Percentiles rank a stretch among this genome's conserved stretches.
Evolutionary conservation across 2,888 invertebrate species (phyloP).

Genomic region (Drosophila falleni): DNA sequence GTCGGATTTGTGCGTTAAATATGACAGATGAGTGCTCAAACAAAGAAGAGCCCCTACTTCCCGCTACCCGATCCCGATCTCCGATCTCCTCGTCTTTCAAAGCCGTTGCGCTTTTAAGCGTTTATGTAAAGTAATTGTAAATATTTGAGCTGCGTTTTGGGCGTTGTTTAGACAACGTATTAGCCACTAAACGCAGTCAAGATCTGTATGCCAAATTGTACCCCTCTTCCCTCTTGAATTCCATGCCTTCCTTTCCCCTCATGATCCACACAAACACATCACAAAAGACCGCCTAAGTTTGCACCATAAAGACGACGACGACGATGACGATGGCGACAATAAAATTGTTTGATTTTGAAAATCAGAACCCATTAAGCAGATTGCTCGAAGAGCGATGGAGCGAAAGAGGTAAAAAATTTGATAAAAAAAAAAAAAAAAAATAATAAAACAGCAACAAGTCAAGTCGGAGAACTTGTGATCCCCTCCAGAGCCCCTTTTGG

Average conservation of each 20-base stretch:
- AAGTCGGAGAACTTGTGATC: slow-evolving; percentile 13
- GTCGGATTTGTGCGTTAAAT: slow-evolving; percentile 67
- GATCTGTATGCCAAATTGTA: slow-evolving; percentile 12
- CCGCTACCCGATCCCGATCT: neutral
- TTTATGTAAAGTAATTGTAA: slow-evolving; percentile 75
- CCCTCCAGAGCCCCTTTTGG: neutral
- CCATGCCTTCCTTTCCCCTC: neutral
- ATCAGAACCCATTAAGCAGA: slow-evolving; percentile 72
- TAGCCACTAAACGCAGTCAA: slow-evolving; percentile 44
- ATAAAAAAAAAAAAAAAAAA: slow-evolving; percentile 40
- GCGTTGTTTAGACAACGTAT: slow-evolving; percentile 54
- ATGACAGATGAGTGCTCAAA: slow-evolving; percentile 69
- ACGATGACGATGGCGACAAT: slow-evolving; percentile 63
- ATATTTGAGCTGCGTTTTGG: slow-evolving; percentile 63
- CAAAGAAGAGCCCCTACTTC: slow-evolving; percentile 25
- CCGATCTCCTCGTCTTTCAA: neutral
- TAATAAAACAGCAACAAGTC: slow-evolving; percentile 7
- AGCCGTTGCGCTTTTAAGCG: slow-evolving; percentile 47
- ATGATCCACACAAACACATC: slow-evolving; percentile 9
- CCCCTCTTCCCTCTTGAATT: neutral
- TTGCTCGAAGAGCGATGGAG: slow-evolving; percentile 21
- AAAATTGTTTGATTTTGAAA: slow-evolving; percentile 75
- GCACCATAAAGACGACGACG: slow-evolving; percentile 55
- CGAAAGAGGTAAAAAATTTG: slow-evolving; percentile 12
- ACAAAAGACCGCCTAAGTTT: slow-evolving; percentile 60